Evolutionary conservation across 2,888 invertebrate genomes (phyloP).

Genomic region (Creontiades dilutus): DNA sequence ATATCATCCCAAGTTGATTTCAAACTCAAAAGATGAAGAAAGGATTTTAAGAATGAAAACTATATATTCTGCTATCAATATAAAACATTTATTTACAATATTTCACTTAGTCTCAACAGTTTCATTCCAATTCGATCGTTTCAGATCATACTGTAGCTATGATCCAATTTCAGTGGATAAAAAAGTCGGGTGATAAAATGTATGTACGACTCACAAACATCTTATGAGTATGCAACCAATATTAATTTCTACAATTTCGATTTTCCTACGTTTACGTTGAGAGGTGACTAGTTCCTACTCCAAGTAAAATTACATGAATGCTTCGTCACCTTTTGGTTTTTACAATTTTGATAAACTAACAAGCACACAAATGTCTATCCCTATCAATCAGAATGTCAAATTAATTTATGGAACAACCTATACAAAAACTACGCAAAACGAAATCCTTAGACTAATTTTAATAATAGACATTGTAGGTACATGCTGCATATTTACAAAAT

Average conservation of each 20-base stretch:
- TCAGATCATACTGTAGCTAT: not conserved
- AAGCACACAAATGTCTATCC: not conserved
- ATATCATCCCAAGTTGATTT: too few species aligned
- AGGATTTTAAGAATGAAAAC: not conserved
- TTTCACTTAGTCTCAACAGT: not conserved
- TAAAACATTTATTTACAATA: slow-evolving; percentile 52
- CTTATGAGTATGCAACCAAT: too few species aligned
- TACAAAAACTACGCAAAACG: slow-evolving; percentile 3
- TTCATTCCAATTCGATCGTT: not conserved
- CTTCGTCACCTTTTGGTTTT: not conserved
- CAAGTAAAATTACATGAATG: not conserved
- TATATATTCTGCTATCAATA: not conserved
- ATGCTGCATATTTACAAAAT: slow-evolving; percentile 8
- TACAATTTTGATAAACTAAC: too few species aligned
- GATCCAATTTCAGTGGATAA: not conserved
- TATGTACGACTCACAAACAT: too few species aligned
- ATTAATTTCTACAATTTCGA: too few species aligned
- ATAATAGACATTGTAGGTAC: slow-evolving; percentile 36
- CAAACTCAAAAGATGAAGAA: too few species aligned
- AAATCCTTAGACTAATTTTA: not conserved
- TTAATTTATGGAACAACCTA: not conserved
- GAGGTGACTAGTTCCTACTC: slow-evolving; percentile 32
- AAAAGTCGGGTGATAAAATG: too few species aligned
- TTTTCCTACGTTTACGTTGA: too few species aligned
- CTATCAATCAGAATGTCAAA: not conserved